Conservation (phyloP, 2,797 vertebrate genomes). For the Hippoglossus hippoglossus region DNA sequence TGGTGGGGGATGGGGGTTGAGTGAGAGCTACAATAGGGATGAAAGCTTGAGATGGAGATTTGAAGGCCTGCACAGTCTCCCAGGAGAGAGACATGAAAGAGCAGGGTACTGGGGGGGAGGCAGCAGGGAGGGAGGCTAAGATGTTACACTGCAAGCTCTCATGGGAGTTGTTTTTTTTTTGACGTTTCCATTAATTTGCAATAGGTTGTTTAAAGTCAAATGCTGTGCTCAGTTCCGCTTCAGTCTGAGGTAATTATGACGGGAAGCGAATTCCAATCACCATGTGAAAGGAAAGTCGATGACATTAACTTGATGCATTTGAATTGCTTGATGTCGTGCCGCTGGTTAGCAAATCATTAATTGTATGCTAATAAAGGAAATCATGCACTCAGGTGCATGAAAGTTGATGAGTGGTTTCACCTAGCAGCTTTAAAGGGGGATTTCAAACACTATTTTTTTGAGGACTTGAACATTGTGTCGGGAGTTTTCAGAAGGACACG, state of each 20-base stretch:
- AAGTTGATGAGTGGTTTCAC: constrained; percentile 24
- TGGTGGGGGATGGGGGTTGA: background rate
- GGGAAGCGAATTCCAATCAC: constrained; percentile 55
- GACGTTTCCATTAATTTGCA: constrained; percentile 52
- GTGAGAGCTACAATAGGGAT: constrained; percentile 60
- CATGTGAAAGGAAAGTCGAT: constrained; percentile 49
- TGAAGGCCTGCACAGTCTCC: constrained; percentile 63
- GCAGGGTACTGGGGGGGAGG: constrained; percentile 40
- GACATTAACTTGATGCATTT: constrained; percentile 44
- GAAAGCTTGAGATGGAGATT: constrained; percentile 73
- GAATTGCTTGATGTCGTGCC: constrained; percentile 21
- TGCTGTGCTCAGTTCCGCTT: constrained; percentile 41
- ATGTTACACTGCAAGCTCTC: constrained; percentile 47
- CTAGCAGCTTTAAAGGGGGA: constrained; percentile 12
- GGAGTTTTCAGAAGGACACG: constrained; percentile 17
- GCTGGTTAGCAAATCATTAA: constrained; percentile 49
- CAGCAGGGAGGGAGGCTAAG: constrained; percentile 35
- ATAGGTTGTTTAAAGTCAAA: constrained; percentile 59
- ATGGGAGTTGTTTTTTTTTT: constrained; percentile 30
- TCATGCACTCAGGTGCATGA: constrained; percentile 36
- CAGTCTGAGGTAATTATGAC: constrained; percentile 55
- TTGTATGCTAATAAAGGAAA: constrained; percentile 55
- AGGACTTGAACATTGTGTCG: no score
- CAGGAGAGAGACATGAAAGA: constrained; percentile 71
- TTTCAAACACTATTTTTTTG: constrained; percentile 27